phyloP scores from a whole-genome alignment of 2,113 vertebrate species.

The Asarcornis scutulata region DNA sequence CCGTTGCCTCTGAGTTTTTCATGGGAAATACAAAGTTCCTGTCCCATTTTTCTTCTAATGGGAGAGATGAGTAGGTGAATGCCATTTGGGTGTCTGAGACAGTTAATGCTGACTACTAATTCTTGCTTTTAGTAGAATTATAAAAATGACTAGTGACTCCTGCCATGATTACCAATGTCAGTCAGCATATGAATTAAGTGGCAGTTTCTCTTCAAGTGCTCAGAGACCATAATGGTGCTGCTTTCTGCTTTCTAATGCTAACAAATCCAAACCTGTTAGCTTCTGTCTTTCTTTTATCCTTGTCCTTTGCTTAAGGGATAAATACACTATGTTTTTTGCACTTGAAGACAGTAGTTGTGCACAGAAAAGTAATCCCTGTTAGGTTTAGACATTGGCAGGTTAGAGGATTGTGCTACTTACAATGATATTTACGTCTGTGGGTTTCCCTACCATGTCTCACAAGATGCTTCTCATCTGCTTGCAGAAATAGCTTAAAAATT shows the following conservation, averaged over 20 bases:
- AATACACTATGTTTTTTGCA: neutral
- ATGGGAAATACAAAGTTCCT: neutral
- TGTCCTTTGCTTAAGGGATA: neutral
- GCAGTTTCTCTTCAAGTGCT: neutral
- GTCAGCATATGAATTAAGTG: neutral
- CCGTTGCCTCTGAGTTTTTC: neutral
- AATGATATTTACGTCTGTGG: neutral
- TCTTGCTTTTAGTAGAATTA: neutral
- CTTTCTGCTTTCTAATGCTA: neutral
- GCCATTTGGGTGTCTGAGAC: neutral
- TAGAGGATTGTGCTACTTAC: fast-evolving
- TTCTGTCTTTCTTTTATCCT: neutral
- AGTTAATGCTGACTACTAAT: neutral
- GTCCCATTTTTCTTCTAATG: fast-evolving
- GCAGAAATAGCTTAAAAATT: neutral
- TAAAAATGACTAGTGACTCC: neutral
- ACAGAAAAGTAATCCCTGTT: neutral
- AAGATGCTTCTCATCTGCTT: neutral
- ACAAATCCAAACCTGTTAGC: neutral
- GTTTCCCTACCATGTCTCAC: neutral
- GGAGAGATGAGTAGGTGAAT: neutral
- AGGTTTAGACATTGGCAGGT: neutral
- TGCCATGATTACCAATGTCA: neutral
- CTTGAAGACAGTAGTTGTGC: neutral
- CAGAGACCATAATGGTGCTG: neutral